A percentile compares a stretch with the other conserved stretches of the same genome.
Conservation (phyloP, 2,888 invertebrate genomes). For the Dryobotodes eremita region DNA sequence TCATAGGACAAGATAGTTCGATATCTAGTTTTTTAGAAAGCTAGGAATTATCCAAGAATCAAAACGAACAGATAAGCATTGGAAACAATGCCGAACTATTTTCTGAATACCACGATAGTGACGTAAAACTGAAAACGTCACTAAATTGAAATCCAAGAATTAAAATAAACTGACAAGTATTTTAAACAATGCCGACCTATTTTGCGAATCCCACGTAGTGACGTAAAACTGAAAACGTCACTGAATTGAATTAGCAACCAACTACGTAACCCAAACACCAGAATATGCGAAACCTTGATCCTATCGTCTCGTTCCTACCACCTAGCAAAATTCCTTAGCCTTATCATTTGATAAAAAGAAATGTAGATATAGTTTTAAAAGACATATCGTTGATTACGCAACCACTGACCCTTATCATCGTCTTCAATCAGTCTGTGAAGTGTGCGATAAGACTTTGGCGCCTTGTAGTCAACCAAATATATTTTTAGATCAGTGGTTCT, state of each 20-base stretch:
- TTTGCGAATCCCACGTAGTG: conserved; percentile 5
- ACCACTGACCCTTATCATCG: conserved; percentile 35
- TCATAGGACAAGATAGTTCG: background rate
- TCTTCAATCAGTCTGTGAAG: conserved; percentile 37
- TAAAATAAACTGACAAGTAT: background rate
- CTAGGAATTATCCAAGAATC: background rate
- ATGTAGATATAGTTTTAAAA: conserved; percentile 28
- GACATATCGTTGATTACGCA: conserved; percentile 38
- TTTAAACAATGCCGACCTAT: conserved; percentile 7
- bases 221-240: conserved; percentile 30
- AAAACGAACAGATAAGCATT: background rate
- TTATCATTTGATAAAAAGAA: conserved; percentile 55
- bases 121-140: too few relatives aligned
- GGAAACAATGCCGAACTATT: conserved; percentile 8
- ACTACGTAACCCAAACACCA: background rate
- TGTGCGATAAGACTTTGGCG: conserved; percentile 62
- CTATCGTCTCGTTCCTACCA: background rate
- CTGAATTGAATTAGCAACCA: conserved; percentile 1
- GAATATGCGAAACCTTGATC: conserved; percentile 51
- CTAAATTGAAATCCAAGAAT: too few relatives aligned
- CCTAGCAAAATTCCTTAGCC: conserved; percentile 47
- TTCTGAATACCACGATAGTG: conserved; percentile 1
- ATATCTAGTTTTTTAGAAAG: background rate
- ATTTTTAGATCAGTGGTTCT: conserved; percentile 50
- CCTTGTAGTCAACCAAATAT: conserved; percentile 46